Percentiles rank a stretch among this genome's conserved stretches.
Conservation (phyloP, 2,888 invertebrate genomes). For the Cantharis flavilabris region DNA sequence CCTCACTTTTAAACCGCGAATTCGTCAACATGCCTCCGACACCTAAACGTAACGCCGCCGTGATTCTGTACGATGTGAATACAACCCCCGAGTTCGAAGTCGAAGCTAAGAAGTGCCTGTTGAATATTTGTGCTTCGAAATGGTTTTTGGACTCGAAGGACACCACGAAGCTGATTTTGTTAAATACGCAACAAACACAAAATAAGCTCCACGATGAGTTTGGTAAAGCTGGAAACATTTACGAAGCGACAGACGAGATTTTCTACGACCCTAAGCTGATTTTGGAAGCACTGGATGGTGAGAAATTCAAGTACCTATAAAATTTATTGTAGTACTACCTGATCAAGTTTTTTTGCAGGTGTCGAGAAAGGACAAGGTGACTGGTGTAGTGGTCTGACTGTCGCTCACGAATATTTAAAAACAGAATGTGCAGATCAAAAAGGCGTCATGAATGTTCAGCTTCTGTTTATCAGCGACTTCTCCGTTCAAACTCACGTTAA, state of each 20-base stretch:
- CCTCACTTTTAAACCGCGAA: neutral
- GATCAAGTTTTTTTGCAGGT: neutral
- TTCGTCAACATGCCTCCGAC: constrained; percentile 15
- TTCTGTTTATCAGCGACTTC: constrained; percentile 21
- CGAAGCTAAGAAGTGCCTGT: constrained; percentile 8
- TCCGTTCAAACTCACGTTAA: neutral
- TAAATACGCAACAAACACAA: constrained; percentile 7
- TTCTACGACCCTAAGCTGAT: constrained; percentile 11
- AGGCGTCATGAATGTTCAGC: constrained; percentile 9
- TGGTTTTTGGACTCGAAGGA: constrained; percentile 19
- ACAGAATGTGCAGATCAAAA: neutral
- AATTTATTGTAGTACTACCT: neutral
- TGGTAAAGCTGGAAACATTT: constrained; percentile 7
- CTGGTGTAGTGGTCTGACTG: constrained; percentile 16
- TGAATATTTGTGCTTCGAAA: constrained; percentile 19
- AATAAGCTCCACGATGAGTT: constrained; percentile 4
- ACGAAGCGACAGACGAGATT: constrained; percentile 10
- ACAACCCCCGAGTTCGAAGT: constrained; percentile 6
- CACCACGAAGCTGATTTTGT: constrained; percentile 9
- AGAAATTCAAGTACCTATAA: neutral
- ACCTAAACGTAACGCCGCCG: constrained; percentile 10
- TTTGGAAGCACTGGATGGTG: constrained; percentile 7
- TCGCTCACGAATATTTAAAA: constrained; percentile 11
- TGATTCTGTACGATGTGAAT: constrained; percentile 23
- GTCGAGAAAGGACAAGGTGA: constrained; percentile 11